Conservation (phyloP, 2,797 vertebrate genomes). For the Hylomyscus alleni region DNA sequence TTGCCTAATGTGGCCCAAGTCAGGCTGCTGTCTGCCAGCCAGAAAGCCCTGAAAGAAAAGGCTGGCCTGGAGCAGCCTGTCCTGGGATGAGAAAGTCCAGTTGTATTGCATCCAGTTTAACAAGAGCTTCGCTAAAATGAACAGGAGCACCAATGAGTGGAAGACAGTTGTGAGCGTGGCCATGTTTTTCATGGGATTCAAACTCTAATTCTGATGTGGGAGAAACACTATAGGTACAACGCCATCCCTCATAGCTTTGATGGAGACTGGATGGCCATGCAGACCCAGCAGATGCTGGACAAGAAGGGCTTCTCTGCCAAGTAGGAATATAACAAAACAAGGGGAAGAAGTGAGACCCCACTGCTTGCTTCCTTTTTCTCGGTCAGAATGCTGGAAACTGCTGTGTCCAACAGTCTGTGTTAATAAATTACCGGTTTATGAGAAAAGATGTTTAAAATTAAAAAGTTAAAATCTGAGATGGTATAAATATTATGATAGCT, state of each 20-base stretch:
- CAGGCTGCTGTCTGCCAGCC: conserved; percentile 91
- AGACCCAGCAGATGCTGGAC: conserved; percentile 96
- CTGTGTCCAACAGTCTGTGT: conserved; percentile 83
- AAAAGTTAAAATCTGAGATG: neutral
- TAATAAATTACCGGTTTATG: conserved; percentile 92
- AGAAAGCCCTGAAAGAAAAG: conserved; percentile 95
- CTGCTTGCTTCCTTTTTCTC: conserved; percentile 64
- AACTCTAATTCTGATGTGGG: conserved; percentile 93
- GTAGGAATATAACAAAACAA: conserved; percentile 97
- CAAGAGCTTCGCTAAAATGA: conserved; percentile 95
- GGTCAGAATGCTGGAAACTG: conserved; percentile 89
- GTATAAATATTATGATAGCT: neutral
- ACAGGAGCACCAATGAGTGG: conserved; percentile 91
- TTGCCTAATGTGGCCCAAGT: conserved; percentile 92
- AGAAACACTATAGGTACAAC: conserved; percentile 92
- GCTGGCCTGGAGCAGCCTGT: conserved; percentile 92
- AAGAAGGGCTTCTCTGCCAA: conserved; percentile 94
- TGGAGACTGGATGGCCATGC: conserved; percentile 90
- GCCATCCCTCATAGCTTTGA: conserved; percentile 93
- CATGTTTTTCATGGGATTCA: conserved; percentile 91
- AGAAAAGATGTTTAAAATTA: no score
- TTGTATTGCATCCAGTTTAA: conserved; percentile 96
- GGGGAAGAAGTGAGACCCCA: conserved; percentile 95
- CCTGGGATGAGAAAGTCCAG: conserved; percentile 93
- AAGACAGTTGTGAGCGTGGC: conserved; percentile 91